Evolutionary conservation across 30 jellyfish, hydroid and myxozoan species (phyloP).

Genomic region (Hydra vulgaris): DNA sequence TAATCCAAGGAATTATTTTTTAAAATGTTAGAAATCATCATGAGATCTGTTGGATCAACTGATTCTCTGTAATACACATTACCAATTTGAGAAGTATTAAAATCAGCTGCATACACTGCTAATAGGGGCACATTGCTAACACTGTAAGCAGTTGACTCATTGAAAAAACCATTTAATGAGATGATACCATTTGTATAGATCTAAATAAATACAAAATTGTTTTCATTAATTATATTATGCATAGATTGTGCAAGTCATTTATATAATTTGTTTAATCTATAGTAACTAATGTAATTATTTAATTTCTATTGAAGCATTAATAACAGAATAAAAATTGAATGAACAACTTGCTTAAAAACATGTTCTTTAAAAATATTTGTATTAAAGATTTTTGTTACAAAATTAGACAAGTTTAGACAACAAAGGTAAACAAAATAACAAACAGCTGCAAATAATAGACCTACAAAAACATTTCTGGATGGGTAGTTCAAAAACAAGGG

Average conservation of each 20-base stretch:
- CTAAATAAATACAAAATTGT: not conserved
- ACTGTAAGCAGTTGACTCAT: not conserved
- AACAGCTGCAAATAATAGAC: not conserved
- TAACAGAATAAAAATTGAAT: too few species aligned
- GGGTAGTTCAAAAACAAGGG: slow-evolving; percentile 3
- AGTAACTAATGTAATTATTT: too few species aligned
- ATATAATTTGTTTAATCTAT: not conserved
- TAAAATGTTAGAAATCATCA: not conserved
- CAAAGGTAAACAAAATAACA: too few species aligned
- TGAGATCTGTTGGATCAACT: not conserved
- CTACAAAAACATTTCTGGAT: not conserved
- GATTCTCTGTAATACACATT: not conserved
- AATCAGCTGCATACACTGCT: not conserved
- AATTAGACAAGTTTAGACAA: too few species aligned
- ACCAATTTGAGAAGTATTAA: not conserved
- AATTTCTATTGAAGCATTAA: too few species aligned
- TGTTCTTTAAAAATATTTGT: not conserved
- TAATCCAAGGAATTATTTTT: too few species aligned
- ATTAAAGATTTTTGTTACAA: too few species aligned
- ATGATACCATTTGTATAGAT: not conserved
- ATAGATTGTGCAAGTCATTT: not conserved
- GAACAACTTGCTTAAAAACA: too few species aligned
- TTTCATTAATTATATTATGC: not conserved
- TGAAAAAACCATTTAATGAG: not conserved
- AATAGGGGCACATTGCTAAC: not conserved